These are phyloP conservation scores for Dolichallabes microphthalmus DNA, from an alignment of 2,113 vertebrate genomes.

Conservation along the genomic window DNA sequence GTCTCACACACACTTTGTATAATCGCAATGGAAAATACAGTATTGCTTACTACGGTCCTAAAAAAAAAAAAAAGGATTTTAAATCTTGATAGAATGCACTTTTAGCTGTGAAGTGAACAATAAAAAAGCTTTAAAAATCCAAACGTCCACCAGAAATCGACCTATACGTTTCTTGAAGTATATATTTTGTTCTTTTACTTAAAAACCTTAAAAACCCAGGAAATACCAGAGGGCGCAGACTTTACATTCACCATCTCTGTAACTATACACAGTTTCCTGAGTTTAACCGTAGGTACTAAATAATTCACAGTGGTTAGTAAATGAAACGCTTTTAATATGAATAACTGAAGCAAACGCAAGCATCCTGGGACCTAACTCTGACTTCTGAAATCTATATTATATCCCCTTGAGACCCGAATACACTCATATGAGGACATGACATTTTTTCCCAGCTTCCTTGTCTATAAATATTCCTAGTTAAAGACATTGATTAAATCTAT, in stretches of 20 bases:
- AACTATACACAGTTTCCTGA: not conserved
- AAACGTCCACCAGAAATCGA: not conserved
- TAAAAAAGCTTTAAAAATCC: not conserved
- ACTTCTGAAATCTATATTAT: not conserved
- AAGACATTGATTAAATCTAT: too few relatives aligned
- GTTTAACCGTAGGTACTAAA: not conserved
- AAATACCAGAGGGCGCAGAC: not conserved
- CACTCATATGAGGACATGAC: too few relatives aligned
- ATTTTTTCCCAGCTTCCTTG: too few relatives aligned
- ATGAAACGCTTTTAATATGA: not conserved
- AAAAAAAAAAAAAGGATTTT: not conserved
- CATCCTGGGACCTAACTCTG: not conserved
- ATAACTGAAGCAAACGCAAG: not conserved
- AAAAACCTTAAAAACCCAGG: not conserved
- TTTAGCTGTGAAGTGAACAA: not conserved
- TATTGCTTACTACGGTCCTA: not conserved
- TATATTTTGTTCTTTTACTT: not conserved
- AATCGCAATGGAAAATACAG: not conserved
- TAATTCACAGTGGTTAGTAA: not conserved
- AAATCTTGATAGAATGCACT: not conserved
- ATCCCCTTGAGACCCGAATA: too few relatives aligned
- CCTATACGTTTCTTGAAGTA: not conserved
- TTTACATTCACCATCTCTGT: not conserved
- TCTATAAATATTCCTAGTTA: too few relatives aligned
- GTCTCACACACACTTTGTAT: slow-evolving; percentile 59